Evolutionary conservation across 2,888 invertebrate genomes (phyloP), one percentile per base, ranked within the genome.

Genomic region (Agrotis exclamationis): DNA sequence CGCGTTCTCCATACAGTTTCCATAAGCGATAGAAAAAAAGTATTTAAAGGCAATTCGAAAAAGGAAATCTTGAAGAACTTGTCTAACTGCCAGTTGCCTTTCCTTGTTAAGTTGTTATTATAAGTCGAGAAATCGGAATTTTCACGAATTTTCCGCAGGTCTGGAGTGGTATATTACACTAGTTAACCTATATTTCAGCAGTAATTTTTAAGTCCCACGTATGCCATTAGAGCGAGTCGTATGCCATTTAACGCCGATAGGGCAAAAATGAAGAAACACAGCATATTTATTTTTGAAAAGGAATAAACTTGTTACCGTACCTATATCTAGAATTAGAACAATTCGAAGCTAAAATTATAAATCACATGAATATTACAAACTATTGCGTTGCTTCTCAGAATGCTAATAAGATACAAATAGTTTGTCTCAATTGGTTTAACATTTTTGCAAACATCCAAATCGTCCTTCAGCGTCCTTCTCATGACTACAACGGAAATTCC

Each of bases 321-420:
- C 28, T 28, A 33, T 33, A 54, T n/a, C 33, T n/a, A 56, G 13
- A 33, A 33, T 11, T 6, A 33, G n/a, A 56, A n/a, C 33, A 13
- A n/a, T n/a, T 33, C 33, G 39, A 56, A 6, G 33, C 33, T 11
- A 28, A n/a, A 33, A 14, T 56, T 56, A 33, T 20, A 56, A 56
- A 33, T 69, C 20, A 48, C n/a, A 54, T 6, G 16, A 63, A 45
- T 56, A 64, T 56, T 50, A n/a, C n/a, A 3, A 22, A 54, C n/a
- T 48, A 75, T 54, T 66, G 53, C 45, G 24, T 60, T 50, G 76
- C 44, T 33, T 69, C 45, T 76, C 44, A 28, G 56, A 60, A 60
- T 77, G 39, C 44, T 70, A 74, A 70, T 77, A 50, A 58, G 47
- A 67, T 54, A 59, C 58, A 48, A 68, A 76, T 54, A 28, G 18